Base-by-base conservation (phyloP, 2,888 invertebrate genomes). In the Euphydryas editha region DNA sequence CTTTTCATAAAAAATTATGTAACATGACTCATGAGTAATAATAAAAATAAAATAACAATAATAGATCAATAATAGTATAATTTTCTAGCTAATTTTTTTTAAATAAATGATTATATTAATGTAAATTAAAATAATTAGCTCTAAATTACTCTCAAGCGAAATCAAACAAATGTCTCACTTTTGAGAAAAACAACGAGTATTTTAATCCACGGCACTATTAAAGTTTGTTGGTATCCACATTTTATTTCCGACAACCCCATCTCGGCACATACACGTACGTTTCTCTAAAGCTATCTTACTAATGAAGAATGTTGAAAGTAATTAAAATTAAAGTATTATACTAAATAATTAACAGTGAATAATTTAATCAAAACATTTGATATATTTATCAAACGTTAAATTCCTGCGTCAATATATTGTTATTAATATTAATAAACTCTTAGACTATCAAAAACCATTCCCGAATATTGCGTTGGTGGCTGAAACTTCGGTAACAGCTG, bases 401-500 rank as follows among this genome's bases (percentile, higher is more conserved):
- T 68, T 67, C 76, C 78, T 74, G 77, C 77, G 75, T 73, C 68
- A 68, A 20, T 69, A n/a, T n/a, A n/a, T 70, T 70, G 72, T 73
- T 54, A 30, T 71, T 72, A 24, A 51, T 21, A 21, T 51, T 21
- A 51, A 51, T 46, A 46, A 76, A 76, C 75, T 77, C 74, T 79
- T 77, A 73, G 82, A 83, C 76, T 75, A 76, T 81, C 76, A 74
- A 74, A 78, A 71, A 76, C 69, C 71, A 70, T 82, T 81, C 76
- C 74, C 75, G 77, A 85, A 85, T 80, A 80, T 83, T 81, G 80
- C 82, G 78, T 83, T 82, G 80, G 82, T 80, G 78, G 80, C 78
- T 78, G 82, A 86, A 57, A 86, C 84, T 86, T 86, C 81, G 85
- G 82, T 75, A 88, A 81, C 92, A 92, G 88, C 91, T 92, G 92